Conservation (phyloP, 2,888 invertebrate genomes). For the Drosophila seclusa region DNA sequence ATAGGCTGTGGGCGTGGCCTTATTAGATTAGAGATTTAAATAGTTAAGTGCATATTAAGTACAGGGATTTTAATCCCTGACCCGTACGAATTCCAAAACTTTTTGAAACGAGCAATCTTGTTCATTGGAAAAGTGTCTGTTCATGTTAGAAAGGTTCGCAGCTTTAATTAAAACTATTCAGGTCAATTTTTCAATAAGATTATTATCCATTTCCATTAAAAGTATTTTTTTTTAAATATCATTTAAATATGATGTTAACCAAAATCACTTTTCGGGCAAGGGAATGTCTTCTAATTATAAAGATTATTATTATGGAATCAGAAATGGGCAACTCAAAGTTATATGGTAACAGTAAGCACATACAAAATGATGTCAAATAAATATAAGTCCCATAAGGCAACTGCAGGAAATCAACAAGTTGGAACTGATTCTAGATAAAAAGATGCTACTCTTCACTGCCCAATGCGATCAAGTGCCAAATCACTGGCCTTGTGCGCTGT, state of each 20-base stretch:
- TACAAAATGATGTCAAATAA: neutral
- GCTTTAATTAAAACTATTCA: neutral
- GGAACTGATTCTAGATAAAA: neutral
- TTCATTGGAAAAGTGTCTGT: neutral
- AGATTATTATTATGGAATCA: neutral
- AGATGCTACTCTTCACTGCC: neutral
- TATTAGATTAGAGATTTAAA: neutral
- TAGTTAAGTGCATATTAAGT: neutral
- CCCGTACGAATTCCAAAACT: neutral
- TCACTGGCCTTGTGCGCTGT: conserved; percentile 25
- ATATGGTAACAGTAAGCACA: neutral
- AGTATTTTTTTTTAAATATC: no score
- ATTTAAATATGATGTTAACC: no score
- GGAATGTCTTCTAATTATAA: no score
- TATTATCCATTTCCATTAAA: no score
- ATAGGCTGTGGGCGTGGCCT: neutral
- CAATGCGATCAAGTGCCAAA: conserved; percentile 10
- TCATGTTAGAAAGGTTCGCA: neutral
- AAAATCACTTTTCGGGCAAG: no score
- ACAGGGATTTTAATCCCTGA: neutral
- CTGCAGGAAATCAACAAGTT: neutral
- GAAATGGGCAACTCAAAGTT: neutral
- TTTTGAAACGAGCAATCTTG: neutral
- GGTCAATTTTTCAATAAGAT: neutral
- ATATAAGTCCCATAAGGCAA: neutral